phyloP scores from a whole-genome alignment of 2,797 vertebrate genomes.

The Fistularia commersonii region DNA sequence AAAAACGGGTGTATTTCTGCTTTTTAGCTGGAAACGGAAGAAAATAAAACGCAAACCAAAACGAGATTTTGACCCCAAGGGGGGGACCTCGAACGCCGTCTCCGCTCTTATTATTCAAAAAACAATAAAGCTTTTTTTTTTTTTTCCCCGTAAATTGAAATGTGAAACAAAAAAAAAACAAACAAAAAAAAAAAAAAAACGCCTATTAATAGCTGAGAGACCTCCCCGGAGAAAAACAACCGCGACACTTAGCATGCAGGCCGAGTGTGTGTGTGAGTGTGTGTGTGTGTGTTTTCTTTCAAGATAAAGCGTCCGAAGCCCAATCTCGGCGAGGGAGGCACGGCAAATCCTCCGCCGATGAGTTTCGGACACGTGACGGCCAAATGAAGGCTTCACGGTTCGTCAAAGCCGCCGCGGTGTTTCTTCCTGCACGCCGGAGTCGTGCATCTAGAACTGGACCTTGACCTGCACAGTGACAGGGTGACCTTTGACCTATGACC shows the following conservation, averaged over 20 bases:
- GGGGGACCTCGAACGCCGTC: constrained; percentile 37
- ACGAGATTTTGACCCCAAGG: constrained; percentile 10
- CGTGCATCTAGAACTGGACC: no score
- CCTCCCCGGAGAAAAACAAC: constrained; percentile 47
- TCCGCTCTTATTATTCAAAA: constrained; percentile 58
- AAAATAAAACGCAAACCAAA: not conserved
- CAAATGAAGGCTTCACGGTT: constrained; percentile 62
- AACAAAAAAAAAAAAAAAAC: no score
- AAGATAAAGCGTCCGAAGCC: constrained; percentile 55
- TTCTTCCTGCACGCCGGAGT: no score
- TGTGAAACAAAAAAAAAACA: constrained; percentile 68
- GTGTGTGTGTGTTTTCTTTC: no score
- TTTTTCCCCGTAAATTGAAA: constrained; percentile 54
- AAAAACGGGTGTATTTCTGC: no score
- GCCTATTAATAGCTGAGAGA: constrained; percentile 58
- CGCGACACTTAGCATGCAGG: constrained; percentile 64
- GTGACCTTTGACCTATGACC: no score
- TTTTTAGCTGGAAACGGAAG: no score
- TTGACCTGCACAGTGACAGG: no score
- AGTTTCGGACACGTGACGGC: constrained; percentile 57
- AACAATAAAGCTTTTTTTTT: constrained; percentile 34
- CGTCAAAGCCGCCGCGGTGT: constrained; percentile 60
- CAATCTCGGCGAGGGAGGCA: constrained; percentile 53
- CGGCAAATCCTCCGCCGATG: constrained; percentile 52
- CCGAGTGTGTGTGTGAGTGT: no score